A percentile compares a stretch with the other conserved stretches of the same genome.
Evolutionary conservation across 2,797 vertebrate genomes (phyloP).

Genomic region (Poeciliopsis gracilis): DNA sequence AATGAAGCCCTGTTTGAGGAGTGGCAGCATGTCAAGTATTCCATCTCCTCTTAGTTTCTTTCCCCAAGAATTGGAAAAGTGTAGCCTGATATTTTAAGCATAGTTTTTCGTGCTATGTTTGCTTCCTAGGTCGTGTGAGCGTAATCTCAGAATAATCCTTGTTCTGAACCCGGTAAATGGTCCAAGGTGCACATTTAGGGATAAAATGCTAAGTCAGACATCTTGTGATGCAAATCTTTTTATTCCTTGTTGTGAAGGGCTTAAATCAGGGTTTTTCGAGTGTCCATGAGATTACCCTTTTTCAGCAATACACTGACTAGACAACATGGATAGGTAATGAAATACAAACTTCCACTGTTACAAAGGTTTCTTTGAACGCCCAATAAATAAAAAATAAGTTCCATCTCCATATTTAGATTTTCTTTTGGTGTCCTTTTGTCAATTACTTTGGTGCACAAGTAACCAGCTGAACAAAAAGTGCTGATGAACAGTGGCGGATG

Average conservation of each 20-base stretch:
- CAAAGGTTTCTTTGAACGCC: not conserved
- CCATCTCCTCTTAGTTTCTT: constrained; percentile 58
- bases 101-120: constrained; percentile 34
- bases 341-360: not conserved
- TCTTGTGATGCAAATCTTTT: constrained; percentile 27
- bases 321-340: not conserved
- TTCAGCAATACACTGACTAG: not conserved
- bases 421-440: not conserved
- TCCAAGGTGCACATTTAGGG: constrained; percentile 31
- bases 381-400: not conserved
- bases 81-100: constrained; percentile 63
- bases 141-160: constrained; percentile 48
- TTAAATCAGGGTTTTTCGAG: constrained; percentile 39
- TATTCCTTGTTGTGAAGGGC: constrained; percentile 39
- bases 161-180: constrained; percentile 38
- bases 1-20: constrained; percentile 40
- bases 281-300: constrained; percentile 48
- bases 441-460: not conserved
- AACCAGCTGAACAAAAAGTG: not conserved
- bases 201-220: constrained; percentile 20
- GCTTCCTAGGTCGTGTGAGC: constrained; percentile 53
- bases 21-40: constrained; percentile 49
- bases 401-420: no score
- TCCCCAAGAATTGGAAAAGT: constrained; percentile 53
- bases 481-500: not conserved